Evolutionary conservation across 1,140 invertebrate species (phyloP).

Genomic region (Nymphalis io): DNA sequence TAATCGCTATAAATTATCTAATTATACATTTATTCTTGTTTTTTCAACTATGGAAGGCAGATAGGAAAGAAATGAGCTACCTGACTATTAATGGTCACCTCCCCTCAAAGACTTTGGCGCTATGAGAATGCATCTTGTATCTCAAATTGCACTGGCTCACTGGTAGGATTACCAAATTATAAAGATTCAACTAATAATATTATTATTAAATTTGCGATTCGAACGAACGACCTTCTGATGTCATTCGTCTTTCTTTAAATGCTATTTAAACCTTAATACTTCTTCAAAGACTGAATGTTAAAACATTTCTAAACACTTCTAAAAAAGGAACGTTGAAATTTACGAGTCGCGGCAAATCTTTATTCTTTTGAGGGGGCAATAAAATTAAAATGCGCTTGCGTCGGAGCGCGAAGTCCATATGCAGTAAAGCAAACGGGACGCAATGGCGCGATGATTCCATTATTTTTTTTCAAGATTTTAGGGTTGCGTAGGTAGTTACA

Average conservation of each 20-base stretch:
- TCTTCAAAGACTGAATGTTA: conserved; percentile 11
- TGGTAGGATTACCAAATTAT: too few relatives aligned
- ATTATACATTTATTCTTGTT: too few relatives aligned
- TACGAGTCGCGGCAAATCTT: conserved; percentile 52
- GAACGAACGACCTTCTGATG: background rate
- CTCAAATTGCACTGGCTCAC: too few relatives aligned
- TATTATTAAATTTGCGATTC: too few relatives aligned
- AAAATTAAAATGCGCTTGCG: conserved; percentile 60
- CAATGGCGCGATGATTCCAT: conserved; percentile 57
- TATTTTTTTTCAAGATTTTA: conserved; percentile 50
- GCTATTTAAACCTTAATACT: background rate
- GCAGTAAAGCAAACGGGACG: conserved; percentile 54
- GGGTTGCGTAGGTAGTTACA: conserved; percentile 23
- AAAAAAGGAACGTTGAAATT: conserved; percentile 42
- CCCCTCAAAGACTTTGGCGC: too few relatives aligned
- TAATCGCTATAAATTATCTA: too few relatives aligned
- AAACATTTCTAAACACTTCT: conserved; percentile 35
- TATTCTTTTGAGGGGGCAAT: conserved; percentile 54
- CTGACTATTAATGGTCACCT: too few relatives aligned
- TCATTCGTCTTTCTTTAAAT: background rate
- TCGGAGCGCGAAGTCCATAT: conserved; percentile 53
- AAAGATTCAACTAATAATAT: too few relatives aligned
- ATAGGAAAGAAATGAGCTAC: too few relatives aligned
- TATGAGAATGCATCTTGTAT: too few relatives aligned
- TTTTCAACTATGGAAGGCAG: too few relatives aligned